Evolutionary conservation across 1,140 invertebrate genomes (phyloP), one percentile per base, ranked within the genome.

Genomic region (Pogonomyrmex barbatus): DNA sequence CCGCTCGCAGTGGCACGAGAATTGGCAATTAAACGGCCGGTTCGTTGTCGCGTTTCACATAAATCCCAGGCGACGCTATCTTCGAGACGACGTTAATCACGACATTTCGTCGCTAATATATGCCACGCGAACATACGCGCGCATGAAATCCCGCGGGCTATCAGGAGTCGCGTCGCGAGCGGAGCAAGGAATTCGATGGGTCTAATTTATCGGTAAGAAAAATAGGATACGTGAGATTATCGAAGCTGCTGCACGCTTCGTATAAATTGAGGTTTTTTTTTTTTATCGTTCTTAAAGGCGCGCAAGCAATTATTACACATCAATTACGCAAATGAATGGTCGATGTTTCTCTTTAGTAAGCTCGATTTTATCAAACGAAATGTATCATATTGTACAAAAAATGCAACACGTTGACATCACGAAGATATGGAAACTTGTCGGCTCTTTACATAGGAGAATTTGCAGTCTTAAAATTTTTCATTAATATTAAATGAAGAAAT

Each of bases 21-120:
- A 91, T 92, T 78, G 76, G 91, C 88, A 91, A 91, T 92, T 92
- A 92, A 92, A 87, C 75, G 82, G 86, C 83, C 70, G 70, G 84
- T 88, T 58, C 79, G 90, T 90, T 82, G 91, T 68, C 75, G 50
- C 76, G 60, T 77, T 68, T 79, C 63, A 62, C 87, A 92, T 91
- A 89, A 92, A 90, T 92, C 88, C 10, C 65, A 14, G 71, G 90
- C 82, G 36, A 84, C 54, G 65, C 63, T 88, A 82, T 76, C 52
- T 52, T 75, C 84, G 47, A 65, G 45, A 71, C 89, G 78, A 90
- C 65, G 88, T 92, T 93, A 93, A 92, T 92, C 91, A 89, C 87
- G 89, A 75, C 84, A 86, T 87, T 73, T 86, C 90, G 91, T 93
- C 89, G 89, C 91, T 92, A 92, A 93, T 90, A 84, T 88, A 91